Base-by-base conservation (phyloP, 1,140 invertebrate species). In the Aphis gossypii region DNA sequence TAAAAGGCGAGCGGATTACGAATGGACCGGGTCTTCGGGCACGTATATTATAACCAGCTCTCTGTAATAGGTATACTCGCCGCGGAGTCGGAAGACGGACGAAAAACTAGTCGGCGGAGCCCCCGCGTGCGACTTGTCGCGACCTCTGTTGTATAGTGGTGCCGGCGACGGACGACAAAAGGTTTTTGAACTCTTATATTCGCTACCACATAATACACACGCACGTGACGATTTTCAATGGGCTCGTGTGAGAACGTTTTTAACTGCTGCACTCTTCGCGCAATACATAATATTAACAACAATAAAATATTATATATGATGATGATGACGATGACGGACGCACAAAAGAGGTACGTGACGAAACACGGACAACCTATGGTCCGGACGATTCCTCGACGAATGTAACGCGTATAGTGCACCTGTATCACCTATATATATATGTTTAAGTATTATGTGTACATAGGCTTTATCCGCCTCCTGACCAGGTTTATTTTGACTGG, bases 181-280 rank as follows among this genome's bases (percentile, higher is more conserved):
- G 90, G 90, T 92, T 92, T 92, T 92, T 92, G 90, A 92, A 92
- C 90, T 92, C 90, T 44, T 83, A 6, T 51, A 2, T 48, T 60
- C 35, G 51, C 30, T 30, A n/a, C 38, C 46, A 20, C 20, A 54
- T 23, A 23, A n/a, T 84, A 23, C 41, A 44, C 35, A 82, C 82
- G n/a, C 35, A 38, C 82, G 60, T 76, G 60, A 76, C n/a, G 60
- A 76, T 76, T 91, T 91, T 91, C 90, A 76, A 91, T 46, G 38
- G 38, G 60, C 25, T 41, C 38, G 90, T 35, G 41, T 44, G 56
- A 68, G 76, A 44, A 76, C 8, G n/a, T 41, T 38, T 54, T 90
- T 90, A 18, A n/a, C 48, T 14, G 25, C 14, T 76, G 30, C 90
- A 68, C 56, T 76, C 46, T n/a, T 20, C 23, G 76, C 18, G 60